Evolutionary conservation across 2,888 invertebrate genomes (phyloP).

Genomic region (Drosophila mettleri): DNA sequence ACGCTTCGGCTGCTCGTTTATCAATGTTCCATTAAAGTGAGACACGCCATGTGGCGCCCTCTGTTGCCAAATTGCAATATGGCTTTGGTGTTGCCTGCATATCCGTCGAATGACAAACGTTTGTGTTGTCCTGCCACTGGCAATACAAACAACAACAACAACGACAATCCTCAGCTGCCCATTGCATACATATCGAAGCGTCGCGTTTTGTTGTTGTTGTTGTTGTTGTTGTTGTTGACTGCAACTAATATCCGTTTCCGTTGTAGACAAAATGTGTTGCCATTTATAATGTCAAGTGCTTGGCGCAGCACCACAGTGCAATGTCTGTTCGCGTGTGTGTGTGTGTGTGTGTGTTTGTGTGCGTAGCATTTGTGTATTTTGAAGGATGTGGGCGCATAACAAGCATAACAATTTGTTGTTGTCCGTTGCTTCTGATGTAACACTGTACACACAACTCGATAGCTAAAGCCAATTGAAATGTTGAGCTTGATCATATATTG

Average conservation of each 20-base stretch:
- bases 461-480: slow-evolving; percentile 8
- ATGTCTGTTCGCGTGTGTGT: slow-evolving; percentile 15
- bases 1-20: slow-evolving; percentile 59
- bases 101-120: slow-evolving; percentile 74
- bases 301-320: slow-evolving; percentile 43
- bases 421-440: slow-evolving; percentile 26
- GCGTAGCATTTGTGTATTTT: slow-evolving; percentile 31
- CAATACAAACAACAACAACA: slow-evolving; percentile 33
- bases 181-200: slow-evolving; percentile 54
- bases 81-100: slow-evolving; percentile 66
- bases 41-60: slow-evolving; percentile 70
- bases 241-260: slow-evolving; percentile 84
- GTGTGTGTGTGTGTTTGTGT: slow-evolving; percentile 18
- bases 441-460: slow-evolving; percentile 29
- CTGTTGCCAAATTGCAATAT: slow-evolving; percentile 75
- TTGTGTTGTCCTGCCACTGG: slow-evolving; percentile 61
- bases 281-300: slow-evolving; percentile 81
- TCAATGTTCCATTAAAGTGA: slow-evolving; percentile 74
- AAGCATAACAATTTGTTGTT: slow-evolving; percentile 61
- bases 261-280: slow-evolving; percentile 82
- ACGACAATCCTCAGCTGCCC: slow-evolving; percentile 32
- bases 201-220: slow-evolving; percentile 44
- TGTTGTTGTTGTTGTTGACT: slow-evolving; percentile 49
- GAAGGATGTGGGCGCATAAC: slow-evolving; percentile 41
- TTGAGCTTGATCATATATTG: not conserved